These are phyloP conservation scores for Polylopha cassiicola DNA, from an alignment of 2,888 invertebrate species.

Conservation along the genomic window DNA sequence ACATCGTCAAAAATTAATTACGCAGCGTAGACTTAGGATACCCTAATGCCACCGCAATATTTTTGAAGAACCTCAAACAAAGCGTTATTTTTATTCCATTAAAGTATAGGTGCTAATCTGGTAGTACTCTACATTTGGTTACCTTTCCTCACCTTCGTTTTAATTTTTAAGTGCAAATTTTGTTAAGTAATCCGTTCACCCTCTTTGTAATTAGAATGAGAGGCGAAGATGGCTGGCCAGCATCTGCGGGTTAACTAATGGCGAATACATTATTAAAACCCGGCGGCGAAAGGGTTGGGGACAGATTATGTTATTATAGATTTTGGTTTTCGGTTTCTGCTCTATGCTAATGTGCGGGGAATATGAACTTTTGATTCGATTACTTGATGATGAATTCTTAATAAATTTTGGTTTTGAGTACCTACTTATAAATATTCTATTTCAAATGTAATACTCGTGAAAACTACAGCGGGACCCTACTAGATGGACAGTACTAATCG, in stretches of 20 bases:
- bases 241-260: slow-evolving; percentile 74
- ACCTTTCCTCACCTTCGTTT: background rate
- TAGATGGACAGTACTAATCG: too few relatives aligned
- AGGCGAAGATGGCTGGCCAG: slow-evolving; percentile 57
- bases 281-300: slow-evolving; percentile 58
- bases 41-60: slow-evolving; percentile 27
- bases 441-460: too few relatives aligned
- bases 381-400: slow-evolving; percentile 1
- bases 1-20: slow-evolving; percentile 67
- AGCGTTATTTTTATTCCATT: too few relatives aligned
- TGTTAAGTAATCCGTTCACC: slow-evolving; percentile 39
- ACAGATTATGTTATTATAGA: slow-evolving; percentile 68
- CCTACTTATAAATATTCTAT: too few relatives aligned
- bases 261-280: slow-evolving; percentile 72
- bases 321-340: slow-evolving; percentile 34
- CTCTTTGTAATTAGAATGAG: slow-evolving; percentile 65
- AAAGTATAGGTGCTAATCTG: too few relatives aligned
- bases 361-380: slow-evolving; percentile 17
- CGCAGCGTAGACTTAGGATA: slow-evolving; percentile 41
- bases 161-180: slow-evolving; percentile 15
- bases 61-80: slow-evolving; percentile 5
- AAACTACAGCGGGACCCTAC: too few relatives aligned
- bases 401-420: slow-evolving; percentile 8
- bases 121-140: too few relatives aligned
- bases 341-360: slow-evolving; percentile 25